A percentile compares a stretch with the other conserved stretches of the same genome.
These are phyloP conservation scores for Nipponacmea schrenckii DNA, from an alignment of 2,888 invertebrate genomes.

Conservation along the genomic window DNA sequence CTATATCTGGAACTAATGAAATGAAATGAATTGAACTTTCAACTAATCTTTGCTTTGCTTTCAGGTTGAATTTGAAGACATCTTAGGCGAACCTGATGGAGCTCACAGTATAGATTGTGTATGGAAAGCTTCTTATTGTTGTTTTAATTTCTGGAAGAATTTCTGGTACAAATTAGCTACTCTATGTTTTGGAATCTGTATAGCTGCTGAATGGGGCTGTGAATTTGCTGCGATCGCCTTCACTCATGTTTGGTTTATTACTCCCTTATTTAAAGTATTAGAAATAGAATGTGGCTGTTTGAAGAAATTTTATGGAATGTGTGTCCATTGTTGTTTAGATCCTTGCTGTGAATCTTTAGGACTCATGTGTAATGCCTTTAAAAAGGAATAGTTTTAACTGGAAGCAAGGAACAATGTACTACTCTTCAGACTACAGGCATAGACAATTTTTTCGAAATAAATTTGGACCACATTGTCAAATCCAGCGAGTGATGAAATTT, in stretches of 20 bases:
- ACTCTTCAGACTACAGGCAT: no score
- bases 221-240: slow-evolving; percentile 71
- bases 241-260: slow-evolving; percentile 79
- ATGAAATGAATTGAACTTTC: no score
- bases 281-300: slow-evolving; percentile 71
- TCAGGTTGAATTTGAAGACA: slow-evolving; percentile 52
- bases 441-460: no score
- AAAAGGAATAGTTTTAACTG: slow-evolving; percentile 19
- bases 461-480: no score
- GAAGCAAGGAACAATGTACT: no score
- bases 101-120: slow-evolving; percentile 74
- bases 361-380: slow-evolving; percentile 43
- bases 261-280: slow-evolving; percentile 75
- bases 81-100: slow-evolving; percentile 56
- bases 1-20: no score
- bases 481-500: no score
- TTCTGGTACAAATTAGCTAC: slow-evolving; percentile 78
- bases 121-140: slow-evolving; percentile 75
- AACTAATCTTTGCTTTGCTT: no score
- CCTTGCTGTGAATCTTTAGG: slow-evolving; percentile 47
- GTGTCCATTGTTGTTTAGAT: slow-evolving; percentile 69
- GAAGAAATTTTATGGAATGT: slow-evolving; percentile 67
- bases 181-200: slow-evolving; percentile 76
- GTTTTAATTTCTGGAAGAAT: slow-evolving; percentile 76
- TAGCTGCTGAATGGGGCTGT: slow-evolving; percentile 73